Evolutionary conservation across 2,888 invertebrate genomes (phyloP).

Genomic region (Ligdia adustata): DNA sequence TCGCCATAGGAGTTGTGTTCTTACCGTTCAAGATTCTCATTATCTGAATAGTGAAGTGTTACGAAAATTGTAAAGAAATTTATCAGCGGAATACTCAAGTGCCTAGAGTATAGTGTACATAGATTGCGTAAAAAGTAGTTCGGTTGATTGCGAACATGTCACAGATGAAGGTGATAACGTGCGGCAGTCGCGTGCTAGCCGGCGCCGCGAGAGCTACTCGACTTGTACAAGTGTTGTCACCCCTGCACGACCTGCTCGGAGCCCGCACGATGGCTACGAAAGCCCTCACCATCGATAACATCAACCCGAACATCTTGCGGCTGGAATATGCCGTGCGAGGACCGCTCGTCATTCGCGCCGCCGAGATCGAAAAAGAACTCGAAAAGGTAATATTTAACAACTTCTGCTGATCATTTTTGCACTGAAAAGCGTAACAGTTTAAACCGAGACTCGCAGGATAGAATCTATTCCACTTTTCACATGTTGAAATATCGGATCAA

Average conservation of each 20-base stretch:
- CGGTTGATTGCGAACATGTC: constrained; percentile 67
- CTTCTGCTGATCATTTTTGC: too few relatives aligned
- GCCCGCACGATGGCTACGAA: constrained; percentile 58
- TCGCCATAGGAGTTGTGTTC: constrained; percentile 8
- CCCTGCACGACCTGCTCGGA: constrained; percentile 17
- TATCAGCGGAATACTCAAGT: constrained; percentile 18
- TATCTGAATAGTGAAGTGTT: constrained; percentile 5
- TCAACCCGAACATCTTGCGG: constrained; percentile 94
- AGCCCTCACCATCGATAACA: constrained; percentile 85
- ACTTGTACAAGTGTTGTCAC: constrained; percentile 30
- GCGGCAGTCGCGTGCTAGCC: constrained; percentile 61
- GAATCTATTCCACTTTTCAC: too few relatives aligned
- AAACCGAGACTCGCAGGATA: too few relatives aligned
- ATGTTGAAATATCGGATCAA: not conserved
- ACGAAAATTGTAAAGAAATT: constrained; percentile 15
- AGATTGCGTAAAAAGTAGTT: constrained; percentile 52
- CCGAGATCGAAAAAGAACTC: constrained; percentile 96
- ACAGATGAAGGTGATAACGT: constrained; percentile 64
- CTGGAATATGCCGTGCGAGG: constrained; percentile 99
- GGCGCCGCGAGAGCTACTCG: constrained; percentile 45
- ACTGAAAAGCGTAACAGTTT: too few relatives aligned
- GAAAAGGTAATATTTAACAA: constrained; percentile 82
- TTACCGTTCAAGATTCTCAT: not conserved
- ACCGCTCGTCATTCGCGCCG: constrained; percentile 96
- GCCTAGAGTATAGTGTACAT: constrained; percentile 21